Base-by-base conservation (phyloP, 2,888 invertebrate genomes). In the Aspidiotus destructor region DNA sequence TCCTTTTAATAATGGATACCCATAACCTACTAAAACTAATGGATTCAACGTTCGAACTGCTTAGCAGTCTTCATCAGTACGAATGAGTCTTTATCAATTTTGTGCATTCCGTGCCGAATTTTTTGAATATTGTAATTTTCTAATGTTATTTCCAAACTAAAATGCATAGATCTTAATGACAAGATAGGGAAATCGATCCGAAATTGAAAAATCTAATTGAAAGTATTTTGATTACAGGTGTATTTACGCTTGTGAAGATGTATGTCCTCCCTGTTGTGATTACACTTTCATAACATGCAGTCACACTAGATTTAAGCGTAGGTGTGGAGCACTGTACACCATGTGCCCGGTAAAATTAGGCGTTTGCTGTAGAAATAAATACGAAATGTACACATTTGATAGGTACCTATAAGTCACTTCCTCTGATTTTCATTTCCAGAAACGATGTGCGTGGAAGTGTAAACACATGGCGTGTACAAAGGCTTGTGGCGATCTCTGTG, bases 401-500 rank as follows among this genome's bases (percentile, higher is more conserved):
- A 10, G 48, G 13, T 10, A 6, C 48, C 48, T 13, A n/a, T n/a
- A 48, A 48, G n/a, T 48, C 48, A 48, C 1, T 48, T 6, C 6
- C 2, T 13, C 7, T 10, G 7, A 57, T 57, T 17, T 57, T 5
- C 5, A 28, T 28, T 28, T 57, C 7, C 77, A 78, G 71, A 17
- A 55, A 41, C 74, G 77, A 64, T 69, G 62, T 44, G 48, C 16
- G 2, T 72, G 71, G 71, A 10, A 48, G 8, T 73, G 73, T 67
- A 40, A n/a, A 7, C 72, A 73, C 62, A 63, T 48, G 0, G 60
- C 48, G 8, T 73, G 73, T 62, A 70, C 63, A 9, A 68, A 40
- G 17, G 61, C 41, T 41, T 73, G 73, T 68, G 57, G 69, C 17
- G 73, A 74, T 48, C 44, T 71, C 58, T 72, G 73, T 62, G 58